Evolutionary conservation across 2,797 vertebrate genomes (phyloP).

Genomic region (Sandelia bainsii): DNA sequence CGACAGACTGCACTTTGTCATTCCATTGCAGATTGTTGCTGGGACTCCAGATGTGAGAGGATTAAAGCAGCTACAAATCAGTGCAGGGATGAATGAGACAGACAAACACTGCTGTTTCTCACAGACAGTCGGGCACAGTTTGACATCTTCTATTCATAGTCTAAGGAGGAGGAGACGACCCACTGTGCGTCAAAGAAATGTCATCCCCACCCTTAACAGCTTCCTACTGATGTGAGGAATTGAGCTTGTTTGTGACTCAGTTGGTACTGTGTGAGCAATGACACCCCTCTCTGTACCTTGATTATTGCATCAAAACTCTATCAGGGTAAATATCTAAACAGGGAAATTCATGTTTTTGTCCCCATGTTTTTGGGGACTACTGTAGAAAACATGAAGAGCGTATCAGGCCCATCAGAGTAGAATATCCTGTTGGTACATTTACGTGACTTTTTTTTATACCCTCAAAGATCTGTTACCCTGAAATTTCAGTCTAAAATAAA

Average conservation of each 20-base stretch:
- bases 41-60: slow-evolving; percentile 27
- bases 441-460: background rate
- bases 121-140: background rate
- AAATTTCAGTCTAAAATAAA: background rate
- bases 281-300: background rate
- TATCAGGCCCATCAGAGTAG: background rate
- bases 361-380: background rate
- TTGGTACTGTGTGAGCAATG: background rate
- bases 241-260: slow-evolving; percentile 6
- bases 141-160: slow-evolving; percentile 29
- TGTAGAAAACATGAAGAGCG: too few relatives aligned
- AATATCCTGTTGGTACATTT: background rate
- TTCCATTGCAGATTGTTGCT: background rate
- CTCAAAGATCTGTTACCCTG: background rate
- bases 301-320: background rate
- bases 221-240: background rate
- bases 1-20: background rate
- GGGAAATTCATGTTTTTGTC: background rate
- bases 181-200: slow-evolving; percentile 11
- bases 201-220: slow-evolving; percentile 11
- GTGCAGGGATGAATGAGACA: slow-evolving; percentile 1
- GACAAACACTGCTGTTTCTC: slow-evolving; percentile 11
- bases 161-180: background rate
- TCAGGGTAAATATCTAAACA: background rate
- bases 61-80: slow-evolving; percentile 26